Base-by-base conservation (phyloP, 2,888 invertebrate genomes). In the Ichneumoninae sp. region DNA sequence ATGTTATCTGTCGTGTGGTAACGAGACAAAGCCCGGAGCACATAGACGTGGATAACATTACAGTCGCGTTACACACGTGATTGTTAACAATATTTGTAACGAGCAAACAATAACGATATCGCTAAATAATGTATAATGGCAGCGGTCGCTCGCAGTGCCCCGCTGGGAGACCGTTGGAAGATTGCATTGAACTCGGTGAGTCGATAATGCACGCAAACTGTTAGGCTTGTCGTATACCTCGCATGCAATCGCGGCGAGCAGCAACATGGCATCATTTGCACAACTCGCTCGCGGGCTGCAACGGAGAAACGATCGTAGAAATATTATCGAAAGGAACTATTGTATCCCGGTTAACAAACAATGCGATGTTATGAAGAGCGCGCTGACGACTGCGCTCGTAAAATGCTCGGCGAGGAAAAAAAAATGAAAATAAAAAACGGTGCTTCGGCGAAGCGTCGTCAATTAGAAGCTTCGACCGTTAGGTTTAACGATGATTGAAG, bases 291-390 rank as follows among this genome's bases (percentile, higher is more conserved):
- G 74, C 74, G 74, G 54, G 76, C 80, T 77, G 70, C 65, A 75
- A 83, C 62, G 62, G 57, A 82, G 22, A 80, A 80, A 84, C 82
- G 84, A 66, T 65, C 66, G 33, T 69, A 13, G 52, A 30, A 72
- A 68, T 89, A 89, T 91, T 91, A 91, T 92, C 90, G 87, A 90
- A 90, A 90, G 89, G 88, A 90, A 90, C 91, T 90, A 92, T 91
- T 92, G 91, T 91, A 86, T 86, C 16, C 74, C 87, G 83, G 84
- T 89, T 87, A 62, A 88, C 89, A 89, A 90, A 91, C 90, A 90
- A 90, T 90, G 87, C 87, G 85, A 87, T 89, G 89, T 90, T 91
- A 89, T 91, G 89, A 88, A 89, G 84, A 50, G 40, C 57, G 70
- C 70, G 13, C 26, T 2, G 19, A 76, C 66, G 50, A 22, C 1